A percentile compares a stretch with the other conserved stretches of the same genome.
Evolutionary conservation across 2,797 vertebrate genomes (phyloP).

Genomic region (Pseudochaenichthys georgianus): DNA sequence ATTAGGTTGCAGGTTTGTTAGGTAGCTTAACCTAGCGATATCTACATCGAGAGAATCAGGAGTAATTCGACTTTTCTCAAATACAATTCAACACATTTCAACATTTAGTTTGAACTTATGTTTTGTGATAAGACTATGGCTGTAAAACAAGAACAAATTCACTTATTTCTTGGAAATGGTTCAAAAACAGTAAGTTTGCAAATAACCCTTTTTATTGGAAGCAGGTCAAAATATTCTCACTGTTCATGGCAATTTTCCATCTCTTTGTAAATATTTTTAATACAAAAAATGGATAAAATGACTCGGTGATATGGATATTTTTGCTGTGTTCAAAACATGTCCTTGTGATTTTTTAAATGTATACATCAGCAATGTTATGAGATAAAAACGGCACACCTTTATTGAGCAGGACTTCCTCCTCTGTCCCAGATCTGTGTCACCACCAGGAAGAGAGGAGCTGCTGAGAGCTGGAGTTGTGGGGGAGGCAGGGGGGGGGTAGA

Average conservation of each 20-base stretch:
- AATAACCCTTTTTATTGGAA: not conserved
- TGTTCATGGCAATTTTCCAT: not conserved
- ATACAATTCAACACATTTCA: not conserved
- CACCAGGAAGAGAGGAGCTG: slow-evolving; percentile 46
- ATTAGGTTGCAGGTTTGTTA: not conserved
- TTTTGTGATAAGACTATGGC: too few relatives aligned
- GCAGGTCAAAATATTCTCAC: too few relatives aligned
- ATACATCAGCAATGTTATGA: not conserved
- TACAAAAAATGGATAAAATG: not conserved
- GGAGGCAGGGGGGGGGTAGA: slow-evolving; percentile 39
- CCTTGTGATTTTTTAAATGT: not conserved
- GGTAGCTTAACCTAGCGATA: not conserved
- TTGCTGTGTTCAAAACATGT: not conserved
- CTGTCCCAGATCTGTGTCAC: slow-evolving; percentile 52
- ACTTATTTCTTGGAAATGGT: not conserved
- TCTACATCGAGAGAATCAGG: too few relatives aligned
- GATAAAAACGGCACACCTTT: not conserved
- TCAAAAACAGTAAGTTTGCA: not conserved
- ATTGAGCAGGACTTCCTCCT: not conserved
- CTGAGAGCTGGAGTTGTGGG: slow-evolving; percentile 64
- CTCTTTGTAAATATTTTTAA: too few relatives aligned
- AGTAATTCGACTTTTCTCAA: not conserved
- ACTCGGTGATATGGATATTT: not conserved
- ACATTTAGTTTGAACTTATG: too few relatives aligned
- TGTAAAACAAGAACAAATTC: not conserved